phyloP scores from a whole-genome alignment of 2,888 invertebrate genomes.

The Osmoderma eremita region DNA sequence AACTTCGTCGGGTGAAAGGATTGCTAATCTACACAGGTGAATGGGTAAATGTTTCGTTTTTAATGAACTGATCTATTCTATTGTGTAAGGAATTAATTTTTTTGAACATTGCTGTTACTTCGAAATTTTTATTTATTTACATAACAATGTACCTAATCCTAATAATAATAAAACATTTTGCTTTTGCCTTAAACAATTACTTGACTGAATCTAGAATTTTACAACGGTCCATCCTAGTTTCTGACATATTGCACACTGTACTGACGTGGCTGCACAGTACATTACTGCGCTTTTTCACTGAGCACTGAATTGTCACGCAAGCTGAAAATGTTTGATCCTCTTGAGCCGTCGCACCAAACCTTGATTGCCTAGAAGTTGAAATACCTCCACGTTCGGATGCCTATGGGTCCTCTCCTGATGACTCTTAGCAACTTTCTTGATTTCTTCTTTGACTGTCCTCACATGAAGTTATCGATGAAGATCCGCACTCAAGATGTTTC shows the following conservation, averaged over 20 bases:
- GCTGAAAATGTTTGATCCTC: constrained; percentile 19
- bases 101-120: background rate
- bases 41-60: constrained; percentile 1
- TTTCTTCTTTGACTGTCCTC: constrained; percentile 25
- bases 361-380: constrained; percentile 22
- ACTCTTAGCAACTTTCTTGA: constrained; percentile 12
- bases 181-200: no score
- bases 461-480: constrained; percentile 14
- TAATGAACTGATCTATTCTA: constrained; percentile 3
- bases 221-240: background rate
- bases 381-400: constrained; percentile 22
- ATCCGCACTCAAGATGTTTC: no score
- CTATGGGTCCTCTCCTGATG: constrained; percentile 21
- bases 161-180: no score
- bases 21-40: constrained; percentile 9
- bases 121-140: no score
- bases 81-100: background rate
- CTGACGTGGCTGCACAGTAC: background rate
- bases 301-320: constrained; percentile 11
- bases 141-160: no score
- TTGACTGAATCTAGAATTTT: no score
- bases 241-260: background rate
- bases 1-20: constrained; percentile 6
- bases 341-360: constrained; percentile 14
- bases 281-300: constrained; percentile 17